These are phyloP conservation scores for Tenthredo livida DNA, from an alignment of 2,888 invertebrate species.

Conservation along the genomic window DNA sequence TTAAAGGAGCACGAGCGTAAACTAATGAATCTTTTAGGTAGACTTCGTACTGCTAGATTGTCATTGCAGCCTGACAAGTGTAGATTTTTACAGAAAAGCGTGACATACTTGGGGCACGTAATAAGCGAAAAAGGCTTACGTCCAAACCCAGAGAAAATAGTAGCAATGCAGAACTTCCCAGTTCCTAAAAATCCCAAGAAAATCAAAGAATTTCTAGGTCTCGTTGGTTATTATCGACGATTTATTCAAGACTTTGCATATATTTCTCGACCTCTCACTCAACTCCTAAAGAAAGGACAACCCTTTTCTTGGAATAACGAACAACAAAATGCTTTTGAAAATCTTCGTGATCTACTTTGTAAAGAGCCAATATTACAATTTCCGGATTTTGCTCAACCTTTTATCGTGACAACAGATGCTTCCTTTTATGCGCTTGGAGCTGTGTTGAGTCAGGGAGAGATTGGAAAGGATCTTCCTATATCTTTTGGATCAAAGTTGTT, in stretches of 20 bases:
- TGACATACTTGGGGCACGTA: constrained; percentile 65
- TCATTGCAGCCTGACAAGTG: constrained; percentile 54
- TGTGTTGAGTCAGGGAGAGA: constrained; percentile 68
- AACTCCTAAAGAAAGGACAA: constrained; percentile 60
- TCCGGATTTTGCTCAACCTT: constrained; percentile 67
- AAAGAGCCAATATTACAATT: too few species aligned
- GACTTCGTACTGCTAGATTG: constrained; percentile 13
- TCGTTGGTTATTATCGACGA: too few species aligned
- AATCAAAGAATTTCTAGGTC: constrained; percentile 60
- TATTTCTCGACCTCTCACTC: constrained; percentile 61
- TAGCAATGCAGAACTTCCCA: constrained; percentile 53
- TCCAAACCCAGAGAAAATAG: constrained; percentile 62
- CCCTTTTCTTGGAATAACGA: constrained; percentile 56
- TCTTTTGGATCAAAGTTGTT: constrained; percentile 67
- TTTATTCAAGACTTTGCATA: constrained; percentile 62
- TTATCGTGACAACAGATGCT: constrained; percentile 68
- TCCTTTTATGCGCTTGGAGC: constrained; percentile 66
- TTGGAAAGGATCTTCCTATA: constrained; percentile 68
- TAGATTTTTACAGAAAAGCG: constrained; percentile 58
- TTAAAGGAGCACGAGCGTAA: constrained; percentile 45
- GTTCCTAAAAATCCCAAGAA: constrained; percentile 57
- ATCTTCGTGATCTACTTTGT: constrained; percentile 54
- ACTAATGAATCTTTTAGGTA: background rate
- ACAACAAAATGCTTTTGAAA: constrained; percentile 55
- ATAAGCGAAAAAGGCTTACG: constrained; percentile 61